phyloP scores from a whole-genome alignment of 2,797 vertebrate species.

The Periparus ater region DNA sequence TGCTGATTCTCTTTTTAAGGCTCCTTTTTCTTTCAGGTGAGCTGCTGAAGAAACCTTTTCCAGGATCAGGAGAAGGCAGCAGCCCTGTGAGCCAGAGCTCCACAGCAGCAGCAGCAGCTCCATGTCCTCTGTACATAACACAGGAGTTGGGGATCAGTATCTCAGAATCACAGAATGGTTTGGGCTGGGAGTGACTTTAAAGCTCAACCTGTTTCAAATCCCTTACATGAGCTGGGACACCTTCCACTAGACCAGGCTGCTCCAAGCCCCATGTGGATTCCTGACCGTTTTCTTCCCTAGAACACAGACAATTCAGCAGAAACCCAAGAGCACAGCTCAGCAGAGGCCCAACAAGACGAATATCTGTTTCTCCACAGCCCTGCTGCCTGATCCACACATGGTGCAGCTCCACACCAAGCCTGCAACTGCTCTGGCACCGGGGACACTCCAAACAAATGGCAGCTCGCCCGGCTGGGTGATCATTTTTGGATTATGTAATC shows the following conservation, averaged over 20 bases:
- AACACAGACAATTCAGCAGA: not conserved
- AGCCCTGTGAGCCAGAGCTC: not conserved
- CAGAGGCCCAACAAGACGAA: not conserved
- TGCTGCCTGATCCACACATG: not conserved
- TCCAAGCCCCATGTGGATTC: accelerated
- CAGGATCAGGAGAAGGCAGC: accelerated
- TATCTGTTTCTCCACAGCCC: not conserved
- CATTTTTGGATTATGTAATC: conserved; percentile 34
- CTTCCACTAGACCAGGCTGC: not conserved
- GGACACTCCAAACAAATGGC: conserved; percentile 43
- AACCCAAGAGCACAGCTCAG: not conserved
- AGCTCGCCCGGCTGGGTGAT: conserved; percentile 35
- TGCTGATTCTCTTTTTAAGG: not conserved
- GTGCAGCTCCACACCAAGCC: conserved; percentile 7
- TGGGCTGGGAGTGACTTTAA: not conserved
- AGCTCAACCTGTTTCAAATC: not conserved
- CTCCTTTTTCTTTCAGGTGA: not conserved
- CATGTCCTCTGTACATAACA: accelerated
- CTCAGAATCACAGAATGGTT: not conserved
- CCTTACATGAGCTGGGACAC: not conserved
- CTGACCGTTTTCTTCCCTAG: accelerated
- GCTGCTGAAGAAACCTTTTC: not conserved
- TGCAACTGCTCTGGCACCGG: conserved; percentile 28
- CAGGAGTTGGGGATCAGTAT: accelerated
- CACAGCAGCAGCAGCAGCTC: not conserved